Evolutionary conservation across 2,888 invertebrate genomes (phyloP).

Genomic region (Mantis religiosa): DNA sequence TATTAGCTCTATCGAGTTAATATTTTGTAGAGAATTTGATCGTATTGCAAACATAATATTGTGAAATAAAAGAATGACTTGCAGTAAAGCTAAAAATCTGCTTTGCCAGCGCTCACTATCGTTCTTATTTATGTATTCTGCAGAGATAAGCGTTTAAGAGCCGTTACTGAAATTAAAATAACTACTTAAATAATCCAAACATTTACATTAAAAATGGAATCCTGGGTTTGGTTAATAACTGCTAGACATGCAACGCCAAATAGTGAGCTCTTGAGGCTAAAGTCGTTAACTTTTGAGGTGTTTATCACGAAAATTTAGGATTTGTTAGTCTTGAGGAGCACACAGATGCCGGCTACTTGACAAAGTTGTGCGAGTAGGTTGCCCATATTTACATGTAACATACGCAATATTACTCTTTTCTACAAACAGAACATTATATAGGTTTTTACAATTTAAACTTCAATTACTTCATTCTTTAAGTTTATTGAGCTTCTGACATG

Average conservation of each 20-base stretch:
- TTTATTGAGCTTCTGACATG: too few relatives aligned
- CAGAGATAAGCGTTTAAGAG: not conserved
- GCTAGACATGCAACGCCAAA: not conserved
- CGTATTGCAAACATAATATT: too few relatives aligned
- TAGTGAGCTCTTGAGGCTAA: not conserved
- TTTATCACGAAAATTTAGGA: not conserved
- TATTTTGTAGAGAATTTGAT: too few relatives aligned
- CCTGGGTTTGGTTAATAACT: not conserved
- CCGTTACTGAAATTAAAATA: not conserved
- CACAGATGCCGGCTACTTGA: too few relatives aligned
- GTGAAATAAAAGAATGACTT: too few relatives aligned
- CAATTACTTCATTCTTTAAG: too few relatives aligned
- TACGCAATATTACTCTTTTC: too few relatives aligned
- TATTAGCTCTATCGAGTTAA: too few relatives aligned
- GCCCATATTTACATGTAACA: too few relatives aligned
- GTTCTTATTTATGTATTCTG: not conserved
- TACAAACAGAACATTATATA: too few relatives aligned
- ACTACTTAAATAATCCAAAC: not conserved
- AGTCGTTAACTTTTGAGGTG: not conserved
- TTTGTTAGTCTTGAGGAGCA: not conserved
- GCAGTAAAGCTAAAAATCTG: not conserved
- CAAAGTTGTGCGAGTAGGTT: too few relatives aligned
- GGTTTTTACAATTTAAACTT: too few relatives aligned
- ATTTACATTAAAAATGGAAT: not conserved
- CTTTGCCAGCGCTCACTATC: not conserved